A percentile compares a stretch with the other conserved stretches of the same genome.
phyloP scores from a whole-genome alignment of 2,888 invertebrate species.

The Nebria salina region DNA sequence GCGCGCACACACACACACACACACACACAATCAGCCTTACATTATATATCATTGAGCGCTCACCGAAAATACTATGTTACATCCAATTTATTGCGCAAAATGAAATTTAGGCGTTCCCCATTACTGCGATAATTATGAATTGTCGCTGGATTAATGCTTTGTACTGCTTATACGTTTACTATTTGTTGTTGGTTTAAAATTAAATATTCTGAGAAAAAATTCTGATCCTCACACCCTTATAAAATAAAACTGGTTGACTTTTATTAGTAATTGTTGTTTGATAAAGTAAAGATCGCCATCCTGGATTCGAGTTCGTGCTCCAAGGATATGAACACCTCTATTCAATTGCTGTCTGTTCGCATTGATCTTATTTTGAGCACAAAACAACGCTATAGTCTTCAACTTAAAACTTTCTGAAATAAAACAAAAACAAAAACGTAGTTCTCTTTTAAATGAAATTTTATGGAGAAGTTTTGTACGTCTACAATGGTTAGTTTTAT shows the following conservation, averaged over 20 bases:
- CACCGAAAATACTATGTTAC: background rate
- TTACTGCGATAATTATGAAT: background rate
- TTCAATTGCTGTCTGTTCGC: background rate
- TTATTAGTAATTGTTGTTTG: background rate
- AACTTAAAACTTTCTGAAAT: background rate
- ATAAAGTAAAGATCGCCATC: background rate
- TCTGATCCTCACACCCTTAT: background rate
- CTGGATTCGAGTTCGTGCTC: background rate
- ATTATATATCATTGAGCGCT: background rate
- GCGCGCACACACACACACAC: background rate
- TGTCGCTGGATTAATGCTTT: background rate
- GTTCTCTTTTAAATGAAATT: too few relatives aligned
- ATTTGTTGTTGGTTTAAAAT: background rate
- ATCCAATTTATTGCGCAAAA: background rate
- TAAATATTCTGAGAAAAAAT: background rate
- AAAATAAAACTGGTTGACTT: background rate
- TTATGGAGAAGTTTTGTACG: background rate
- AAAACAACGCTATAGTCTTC: background rate
- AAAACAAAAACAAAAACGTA: background rate
- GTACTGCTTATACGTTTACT: too few relatives aligned
- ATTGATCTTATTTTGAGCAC: background rate
- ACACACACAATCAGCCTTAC: too few relatives aligned
- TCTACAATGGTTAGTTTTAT: too few relatives aligned
- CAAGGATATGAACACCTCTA: background rate
- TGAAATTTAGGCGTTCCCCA: background rate